Percentiles rank a stretch among this genome's conserved stretches.
These are phyloP conservation scores for Sarcophaga carnaria DNA, from an alignment of 2,888 invertebrate genomes.

Conservation along the genomic window DNA sequence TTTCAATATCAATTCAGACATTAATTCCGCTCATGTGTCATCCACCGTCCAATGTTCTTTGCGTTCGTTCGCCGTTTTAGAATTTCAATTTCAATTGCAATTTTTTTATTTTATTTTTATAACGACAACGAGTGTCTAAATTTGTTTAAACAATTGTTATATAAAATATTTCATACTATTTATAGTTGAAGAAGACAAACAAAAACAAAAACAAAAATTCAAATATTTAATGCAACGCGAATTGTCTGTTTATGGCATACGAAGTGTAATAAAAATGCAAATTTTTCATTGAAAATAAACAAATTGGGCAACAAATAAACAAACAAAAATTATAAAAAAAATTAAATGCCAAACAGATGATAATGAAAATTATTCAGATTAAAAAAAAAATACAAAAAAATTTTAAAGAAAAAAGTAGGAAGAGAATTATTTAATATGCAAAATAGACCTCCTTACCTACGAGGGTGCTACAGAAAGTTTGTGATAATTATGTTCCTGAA, in stretches of 20 bases:
- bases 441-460: too few species aligned
- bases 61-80: background rate
- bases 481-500: too few species aligned
- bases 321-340: background rate
- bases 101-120: background rate
- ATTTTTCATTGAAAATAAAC: background rate
- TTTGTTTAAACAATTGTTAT: background rate
- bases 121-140: background rate
- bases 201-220: background rate
- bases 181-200: background rate
- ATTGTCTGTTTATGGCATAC: background rate
- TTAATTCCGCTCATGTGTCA: background rate
- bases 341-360: background rate
- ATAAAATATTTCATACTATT: background rate
- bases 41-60: background rate
- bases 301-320: background rate
- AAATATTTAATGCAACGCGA: background rate
- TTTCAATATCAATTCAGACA: background rate
- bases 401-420: too few species aligned
- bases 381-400: too few species aligned
- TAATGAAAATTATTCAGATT: background rate
- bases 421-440: too few species aligned
- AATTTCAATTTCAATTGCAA: slow-evolving; percentile 45
- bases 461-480: too few species aligned
- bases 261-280: background rate